Base-by-base conservation (phyloP, 2,113 vertebrate species). In the Phrynosoma platyrhinos region DNA sequence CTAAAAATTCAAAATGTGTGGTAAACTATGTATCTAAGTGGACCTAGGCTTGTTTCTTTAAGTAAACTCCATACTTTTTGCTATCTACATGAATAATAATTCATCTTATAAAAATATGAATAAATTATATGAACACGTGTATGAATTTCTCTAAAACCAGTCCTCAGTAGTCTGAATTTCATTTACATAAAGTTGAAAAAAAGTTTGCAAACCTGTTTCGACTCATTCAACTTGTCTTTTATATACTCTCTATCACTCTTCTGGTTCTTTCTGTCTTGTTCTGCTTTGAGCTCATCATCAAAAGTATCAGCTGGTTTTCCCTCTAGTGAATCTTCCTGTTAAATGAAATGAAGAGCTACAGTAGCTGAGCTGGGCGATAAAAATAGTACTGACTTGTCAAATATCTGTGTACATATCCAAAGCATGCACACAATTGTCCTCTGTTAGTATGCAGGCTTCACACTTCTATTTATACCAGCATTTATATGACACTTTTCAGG, bases 251-350 rank as follows among this genome's bases (percentile, higher is more conserved):
- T 76, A 80, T 68, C 10, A 40, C 5, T 10, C 80, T 82, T 82
- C 92, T 92, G 92, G 36, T 91, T 30, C 20, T 88, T 88, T 90
- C 12, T 87, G 2, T 0, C 42, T 92, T 89, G 91, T 88, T 95
- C 90, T 79, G 88, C 93, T 83, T 90, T 16, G 16, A 87, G 90
- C 23, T 87, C 87, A 36, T 90, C 87, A 16, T 91, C 90, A 92
- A 93, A 89, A 9, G 86, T 87, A 84, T 90, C 91, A 55, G 75
- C 32, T 64, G 27, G 27, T 89, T 91, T 87, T 83, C 68, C 77
- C 89, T 92, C 82, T 81, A 88, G 55, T 84, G 84, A 64, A 3
- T 55, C 77, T 89, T 94, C 91, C 95, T 96, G 93, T 78, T 66
- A 87, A 13, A 47, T 83, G 92, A 95, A 82, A 76, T 9, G 87